A percentile compares a stretch with the other conserved stretches of the same genome.
Evolutionary conservation across 2,113 vertebrate species (phyloP).

Genomic region (Bothrops jararaca): DNA sequence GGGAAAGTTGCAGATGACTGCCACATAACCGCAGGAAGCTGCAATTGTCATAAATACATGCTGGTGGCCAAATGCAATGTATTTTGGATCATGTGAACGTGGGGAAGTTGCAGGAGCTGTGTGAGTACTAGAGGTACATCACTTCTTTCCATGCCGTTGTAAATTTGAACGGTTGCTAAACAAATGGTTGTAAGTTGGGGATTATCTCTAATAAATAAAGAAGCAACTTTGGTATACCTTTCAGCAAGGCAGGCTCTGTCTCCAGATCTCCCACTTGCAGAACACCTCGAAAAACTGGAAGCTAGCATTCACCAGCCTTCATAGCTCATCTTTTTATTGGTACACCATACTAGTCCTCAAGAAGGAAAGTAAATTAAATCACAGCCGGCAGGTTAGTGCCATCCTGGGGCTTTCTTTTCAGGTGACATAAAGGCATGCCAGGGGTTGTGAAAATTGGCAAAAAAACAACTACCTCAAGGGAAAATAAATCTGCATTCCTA

Average conservation of each 20-base stretch:
- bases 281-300: neutral
- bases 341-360: neutral
- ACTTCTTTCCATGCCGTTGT: no score
- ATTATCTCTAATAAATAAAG: neutral
- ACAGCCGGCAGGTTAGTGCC: neutral
- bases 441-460: neutral
- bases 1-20: no score
- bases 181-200: no score
- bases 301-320: neutral
- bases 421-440: neutral
- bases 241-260: neutral
- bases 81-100: neutral
- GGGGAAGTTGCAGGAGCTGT: no score
- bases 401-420: neutral
- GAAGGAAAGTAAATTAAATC: neutral
- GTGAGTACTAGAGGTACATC: no score
- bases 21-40: no score
- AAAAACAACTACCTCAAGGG: neutral
- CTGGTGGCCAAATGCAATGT: neutral
- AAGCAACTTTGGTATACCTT: neutral
- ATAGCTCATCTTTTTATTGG: neutral
- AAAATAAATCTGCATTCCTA: neutral
- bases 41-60: neutral
- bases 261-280: neutral
- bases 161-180: no score